Base-by-base conservation (phyloP, 2,888 invertebrate species). In the Drosophila anomalata region DNA sequence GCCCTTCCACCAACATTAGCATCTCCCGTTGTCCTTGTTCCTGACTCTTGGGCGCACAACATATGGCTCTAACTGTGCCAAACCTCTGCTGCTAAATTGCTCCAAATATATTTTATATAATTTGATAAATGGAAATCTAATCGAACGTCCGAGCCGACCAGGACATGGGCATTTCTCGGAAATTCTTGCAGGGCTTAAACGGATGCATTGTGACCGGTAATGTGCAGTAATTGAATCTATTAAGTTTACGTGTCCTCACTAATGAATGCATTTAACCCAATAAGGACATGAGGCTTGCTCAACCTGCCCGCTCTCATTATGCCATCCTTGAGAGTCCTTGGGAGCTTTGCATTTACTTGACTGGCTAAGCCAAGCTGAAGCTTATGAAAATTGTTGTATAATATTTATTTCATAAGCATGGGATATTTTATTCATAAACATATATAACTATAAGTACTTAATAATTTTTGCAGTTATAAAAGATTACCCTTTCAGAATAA, bases 41-140 rank as follows among this genome's bases (percentile, higher is more conserved):
- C 65, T 65, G 12, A n/a, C n/a, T 36, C 36, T 42, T 42, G 41
- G 9, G 17, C 41, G 9, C 41, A 42, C 41, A 42, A 42, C 41
- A 42, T 42, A 42, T 42, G 41, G 41, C 9, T 11, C 9, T 11
- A 20, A 42, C 41, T 42, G 41, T 42, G 41, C 41, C 22, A n/a
- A n/a, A 1, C 20, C 12, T 12, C 24, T 33, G 14, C 24, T 24
- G 33, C 50, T 24, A 61, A 81, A 76, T 81, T 44, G 39, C 54
- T 76, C 73, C 81, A 74, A 69, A 69, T 81, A 69, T 81, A 68
- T 70, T 78, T 85, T 76, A 54, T 57, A 74, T 72, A 65, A 67
- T 69, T 71, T 50, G 41, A 42, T 39, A 59, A 76, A 69, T 65
- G 58, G 44, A 51, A 69, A 65, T 57, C 61, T 50, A 76, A 76